Conservation (phyloP, 2,888 invertebrate genomes). For the Cinara cedri region DNA sequence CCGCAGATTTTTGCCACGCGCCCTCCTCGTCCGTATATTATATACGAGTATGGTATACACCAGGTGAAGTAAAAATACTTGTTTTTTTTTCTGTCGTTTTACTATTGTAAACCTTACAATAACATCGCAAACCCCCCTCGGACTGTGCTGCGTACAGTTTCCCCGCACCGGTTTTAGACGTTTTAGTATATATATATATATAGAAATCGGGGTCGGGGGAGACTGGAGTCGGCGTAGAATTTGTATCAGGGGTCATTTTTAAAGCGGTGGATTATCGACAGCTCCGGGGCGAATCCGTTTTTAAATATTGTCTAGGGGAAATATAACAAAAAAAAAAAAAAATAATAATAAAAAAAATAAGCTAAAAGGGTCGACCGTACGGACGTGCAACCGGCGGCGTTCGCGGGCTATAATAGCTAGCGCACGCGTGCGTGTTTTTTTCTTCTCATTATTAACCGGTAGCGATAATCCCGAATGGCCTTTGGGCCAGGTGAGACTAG, state of each 20-base stretch:
- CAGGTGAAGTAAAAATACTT: conserved; percentile 56
- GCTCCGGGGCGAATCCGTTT: conserved; percentile 56
- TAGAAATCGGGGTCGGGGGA: not conserved
- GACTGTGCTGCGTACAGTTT: not conserved
- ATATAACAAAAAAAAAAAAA: conserved; percentile 31
- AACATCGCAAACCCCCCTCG: conserved; percentile 49
- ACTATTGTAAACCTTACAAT: conserved; percentile 56
- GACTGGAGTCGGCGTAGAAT: conserved; percentile 35
- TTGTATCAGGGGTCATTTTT: conserved; percentile 56
- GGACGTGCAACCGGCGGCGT: conserved; percentile 41
- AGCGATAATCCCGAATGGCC: conserved; percentile 44
- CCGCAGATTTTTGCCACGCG: conserved; percentile 50
- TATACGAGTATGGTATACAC: not conserved
- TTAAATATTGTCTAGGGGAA: conserved; percentile 54
- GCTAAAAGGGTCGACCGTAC: conserved; percentile 38
- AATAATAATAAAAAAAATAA: conserved; percentile 1
- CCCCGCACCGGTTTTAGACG: not conserved
- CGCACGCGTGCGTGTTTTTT: conserved; percentile 25
- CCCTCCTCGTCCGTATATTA: conserved; percentile 11
- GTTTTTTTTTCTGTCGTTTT: conserved; percentile 40
- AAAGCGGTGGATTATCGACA: conserved; percentile 57
- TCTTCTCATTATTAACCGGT: conserved; percentile 42
- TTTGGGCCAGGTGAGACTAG: conserved; percentile 44
- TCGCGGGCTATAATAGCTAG: conserved; percentile 20
- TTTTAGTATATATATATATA: not conserved